Evolutionary conservation across 2,113 vertebrate species (phyloP).

Genomic region (Pithys albifrons): DNA sequence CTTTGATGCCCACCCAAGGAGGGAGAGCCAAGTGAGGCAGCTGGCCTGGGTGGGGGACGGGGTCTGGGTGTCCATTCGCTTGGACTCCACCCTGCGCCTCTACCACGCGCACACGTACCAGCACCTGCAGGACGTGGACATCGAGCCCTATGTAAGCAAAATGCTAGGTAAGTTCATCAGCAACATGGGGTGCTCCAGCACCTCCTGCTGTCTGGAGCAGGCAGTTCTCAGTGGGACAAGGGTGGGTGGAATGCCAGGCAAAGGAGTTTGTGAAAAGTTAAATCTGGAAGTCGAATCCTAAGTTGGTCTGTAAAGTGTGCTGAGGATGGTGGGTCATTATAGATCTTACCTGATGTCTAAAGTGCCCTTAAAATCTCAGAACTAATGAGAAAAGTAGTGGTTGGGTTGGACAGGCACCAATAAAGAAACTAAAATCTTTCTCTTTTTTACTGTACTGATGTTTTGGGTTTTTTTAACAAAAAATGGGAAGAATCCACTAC

Average conservation of each 20-base stretch:
- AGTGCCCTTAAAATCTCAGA: not conserved
- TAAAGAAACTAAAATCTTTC: not conserved
- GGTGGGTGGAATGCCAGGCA: not conserved
- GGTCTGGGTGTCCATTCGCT: slow-evolving; percentile 90
- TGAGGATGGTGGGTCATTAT: not conserved
- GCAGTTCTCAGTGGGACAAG: not conserved
- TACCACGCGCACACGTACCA: slow-evolving; percentile 91
- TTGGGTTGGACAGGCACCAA: not conserved
- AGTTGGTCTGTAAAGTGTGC: not conserved
- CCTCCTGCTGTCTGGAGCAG: not conserved
- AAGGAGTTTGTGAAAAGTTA: not conserved
- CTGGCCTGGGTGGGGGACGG: slow-evolving; percentile 90
- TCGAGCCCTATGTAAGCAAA: slow-evolving; percentile 93
- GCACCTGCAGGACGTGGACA: slow-evolving; percentile 92
- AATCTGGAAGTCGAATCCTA: not conserved
- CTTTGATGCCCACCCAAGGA: slow-evolving; percentile 90
- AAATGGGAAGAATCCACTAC: not conserved
- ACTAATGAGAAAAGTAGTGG: not conserved
- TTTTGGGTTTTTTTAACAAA: not conserved
- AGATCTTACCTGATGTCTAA: not conserved
- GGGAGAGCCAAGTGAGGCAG: slow-evolving; percentile 91
- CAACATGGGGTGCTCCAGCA: not conserved
- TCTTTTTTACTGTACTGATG: not conserved
- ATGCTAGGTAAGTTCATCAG: slow-evolving; percentile 84
- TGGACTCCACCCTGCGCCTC: slow-evolving; percentile 89